These are phyloP conservation scores for Vidua chalybeata DNA, from an alignment of 2,113 vertebrate species.

Conservation along the genomic window DNA sequence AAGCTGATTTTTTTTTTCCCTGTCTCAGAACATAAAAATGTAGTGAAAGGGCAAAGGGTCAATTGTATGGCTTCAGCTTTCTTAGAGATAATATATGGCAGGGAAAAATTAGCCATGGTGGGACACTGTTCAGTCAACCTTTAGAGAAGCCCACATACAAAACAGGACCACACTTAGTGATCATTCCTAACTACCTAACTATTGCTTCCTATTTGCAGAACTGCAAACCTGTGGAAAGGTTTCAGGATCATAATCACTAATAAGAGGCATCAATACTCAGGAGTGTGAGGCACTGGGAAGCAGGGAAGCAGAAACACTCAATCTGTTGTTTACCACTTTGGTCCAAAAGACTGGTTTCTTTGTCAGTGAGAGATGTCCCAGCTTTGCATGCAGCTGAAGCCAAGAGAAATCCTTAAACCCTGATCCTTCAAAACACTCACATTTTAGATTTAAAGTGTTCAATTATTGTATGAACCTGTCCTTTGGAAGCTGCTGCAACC, in stretches of 20 bases:
- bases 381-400: background rate
- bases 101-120: background rate
- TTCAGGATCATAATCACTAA: background rate
- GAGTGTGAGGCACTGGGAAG: background rate
- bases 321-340: background rate
- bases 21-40: slow-evolving; percentile 10
- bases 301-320: slow-evolving; percentile 9
- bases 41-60: background rate
- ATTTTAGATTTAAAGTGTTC: background rate
- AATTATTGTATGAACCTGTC: background rate
- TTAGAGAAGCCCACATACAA: background rate
- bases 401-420: background rate
- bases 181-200: background rate
- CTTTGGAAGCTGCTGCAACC: background rate
- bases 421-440: background rate
- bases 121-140: background rate
- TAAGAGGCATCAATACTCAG: background rate
- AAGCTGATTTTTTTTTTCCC: background rate
- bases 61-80: background rate
- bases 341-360: background rate
- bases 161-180: background rate
- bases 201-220: background rate
- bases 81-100: background rate
- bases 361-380: background rate
- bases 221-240: slow-evolving; percentile 21